phyloP scores from a whole-genome alignment of 2,888 invertebrate genomes.

The Leptinotarsa rubiginosa region DNA sequence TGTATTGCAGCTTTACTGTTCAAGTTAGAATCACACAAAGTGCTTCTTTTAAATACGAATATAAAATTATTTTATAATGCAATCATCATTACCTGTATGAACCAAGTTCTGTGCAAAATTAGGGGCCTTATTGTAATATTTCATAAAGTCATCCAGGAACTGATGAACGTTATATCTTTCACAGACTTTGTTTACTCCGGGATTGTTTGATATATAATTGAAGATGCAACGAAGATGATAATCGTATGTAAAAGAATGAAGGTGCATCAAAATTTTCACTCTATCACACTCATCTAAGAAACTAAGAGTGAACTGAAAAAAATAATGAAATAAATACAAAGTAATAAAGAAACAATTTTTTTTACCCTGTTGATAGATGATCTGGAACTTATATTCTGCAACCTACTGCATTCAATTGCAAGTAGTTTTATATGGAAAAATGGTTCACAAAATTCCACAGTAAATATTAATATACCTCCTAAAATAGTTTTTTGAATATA shows the following conservation, averaged over 20 bases:
- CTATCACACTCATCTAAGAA: conserved; percentile 78
- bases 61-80: conserved; percentile 4
- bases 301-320: conserved; percentile 70
- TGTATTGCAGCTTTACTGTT: too few relatives aligned
- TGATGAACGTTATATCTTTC: conserved; percentile 78
- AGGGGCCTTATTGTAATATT: conserved; percentile 82
- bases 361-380: conserved; percentile 70
- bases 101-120: conserved; percentile 81
- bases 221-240: conserved; percentile 79
- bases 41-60: too few relatives aligned
- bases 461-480: conserved; percentile 78
- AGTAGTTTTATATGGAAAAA: conserved; percentile 78
- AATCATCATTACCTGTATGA: conserved; percentile 70
- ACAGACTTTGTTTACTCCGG: conserved; percentile 67
- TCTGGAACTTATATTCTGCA: conserved; percentile 70
- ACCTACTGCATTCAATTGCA: conserved; percentile 74
- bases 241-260: conserved; percentile 83
- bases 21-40: too few relatives aligned
- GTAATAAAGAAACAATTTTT: neutral
- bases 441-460: conserved; percentile 76
- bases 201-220: conserved; percentile 73
- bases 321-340: conserved; percentile 26
- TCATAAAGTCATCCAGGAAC: conserved; percentile 81
- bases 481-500: conserved; percentile 76
- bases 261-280: conserved; percentile 78